Percentiles rank a stretch among this genome's conserved stretches.
Conservation (phyloP, 2,113 vertebrate genomes). For the Xiphias gladius region DNA sequence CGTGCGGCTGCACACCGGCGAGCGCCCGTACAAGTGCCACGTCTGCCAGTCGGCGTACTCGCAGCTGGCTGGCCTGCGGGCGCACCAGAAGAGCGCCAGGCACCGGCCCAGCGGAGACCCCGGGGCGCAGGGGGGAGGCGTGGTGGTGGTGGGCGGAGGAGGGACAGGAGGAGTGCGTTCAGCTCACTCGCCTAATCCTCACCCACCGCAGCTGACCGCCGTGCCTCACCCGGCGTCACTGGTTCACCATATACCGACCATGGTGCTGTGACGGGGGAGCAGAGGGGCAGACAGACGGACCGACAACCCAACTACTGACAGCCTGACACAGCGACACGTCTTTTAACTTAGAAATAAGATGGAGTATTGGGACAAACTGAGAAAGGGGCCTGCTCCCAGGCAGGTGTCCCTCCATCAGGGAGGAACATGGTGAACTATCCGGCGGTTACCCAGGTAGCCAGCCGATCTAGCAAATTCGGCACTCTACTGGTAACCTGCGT, state of each 20-base stretch:
- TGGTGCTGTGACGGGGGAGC: conserved; percentile 89
- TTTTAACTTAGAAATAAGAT: too few relatives aligned
- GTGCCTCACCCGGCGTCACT: conserved; percentile 90
- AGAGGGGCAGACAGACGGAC: neutral
- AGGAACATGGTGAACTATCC: too few relatives aligned
- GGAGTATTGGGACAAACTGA: too few relatives aligned
- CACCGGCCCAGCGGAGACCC: conserved; percentile 88
- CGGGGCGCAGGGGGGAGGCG: conserved; percentile 50
- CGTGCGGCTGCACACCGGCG: conserved; percentile 97
- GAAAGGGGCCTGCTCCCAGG: too few relatives aligned
- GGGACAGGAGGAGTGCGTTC: conserved; percentile 77
- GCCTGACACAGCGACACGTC: too few relatives aligned
- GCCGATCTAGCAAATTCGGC: too few relatives aligned
- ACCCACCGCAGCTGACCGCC: conserved; percentile 79
- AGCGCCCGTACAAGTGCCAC: conserved; percentile 97
- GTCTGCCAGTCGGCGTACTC: conserved; percentile 98
- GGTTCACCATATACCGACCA: conserved; percentile 92
- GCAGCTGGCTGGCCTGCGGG: conserved; percentile 95
- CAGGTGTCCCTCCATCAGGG: too few relatives aligned
- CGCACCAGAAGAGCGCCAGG: conserved; percentile 96
- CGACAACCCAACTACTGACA: too few relatives aligned
- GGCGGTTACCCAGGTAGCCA: too few relatives aligned
- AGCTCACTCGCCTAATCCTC: conserved; percentile 84
- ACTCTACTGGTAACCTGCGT: too few relatives aligned
- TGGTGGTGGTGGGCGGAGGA: conserved; percentile 34